Conservation (phyloP, 2,797 vertebrate species). For the Gymnopithys bicolor region DNA sequence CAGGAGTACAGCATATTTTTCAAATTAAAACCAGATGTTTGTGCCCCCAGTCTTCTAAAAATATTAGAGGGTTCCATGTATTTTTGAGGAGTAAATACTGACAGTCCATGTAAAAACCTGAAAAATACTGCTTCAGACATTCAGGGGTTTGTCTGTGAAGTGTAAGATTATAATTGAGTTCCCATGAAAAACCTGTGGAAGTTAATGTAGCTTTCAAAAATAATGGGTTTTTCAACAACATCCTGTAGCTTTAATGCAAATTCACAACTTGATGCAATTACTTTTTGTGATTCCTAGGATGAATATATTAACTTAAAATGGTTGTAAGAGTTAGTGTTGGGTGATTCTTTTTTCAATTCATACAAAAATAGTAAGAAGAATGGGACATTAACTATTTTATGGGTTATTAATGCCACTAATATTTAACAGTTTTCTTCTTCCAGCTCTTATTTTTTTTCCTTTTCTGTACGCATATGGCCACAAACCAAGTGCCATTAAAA, state of each 20-base stretch:
- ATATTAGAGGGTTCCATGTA: not conserved
- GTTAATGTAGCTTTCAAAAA: not conserved
- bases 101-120: not conserved
- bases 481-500: not conserved
- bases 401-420: not conserved
- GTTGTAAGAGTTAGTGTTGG: not conserved
- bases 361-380: not conserved
- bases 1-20: not conserved
- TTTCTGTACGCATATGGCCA: not conserved
- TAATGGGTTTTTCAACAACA: fast-evolving
- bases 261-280: not conserved
- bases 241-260: not conserved
- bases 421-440: not conserved
- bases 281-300: not conserved
- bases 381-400: not conserved
- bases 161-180: not conserved
- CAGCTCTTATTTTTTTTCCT: not conserved
- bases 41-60: not conserved
- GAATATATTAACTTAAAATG: not conserved
- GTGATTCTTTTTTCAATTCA: not conserved
- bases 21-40: not conserved
- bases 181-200: not conserved
- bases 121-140: not conserved
- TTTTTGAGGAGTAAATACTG: not conserved
- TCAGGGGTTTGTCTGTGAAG: not conserved